Conservation (phyloP, 2,113 vertebrate species). For the Passer domesticus region DNA sequence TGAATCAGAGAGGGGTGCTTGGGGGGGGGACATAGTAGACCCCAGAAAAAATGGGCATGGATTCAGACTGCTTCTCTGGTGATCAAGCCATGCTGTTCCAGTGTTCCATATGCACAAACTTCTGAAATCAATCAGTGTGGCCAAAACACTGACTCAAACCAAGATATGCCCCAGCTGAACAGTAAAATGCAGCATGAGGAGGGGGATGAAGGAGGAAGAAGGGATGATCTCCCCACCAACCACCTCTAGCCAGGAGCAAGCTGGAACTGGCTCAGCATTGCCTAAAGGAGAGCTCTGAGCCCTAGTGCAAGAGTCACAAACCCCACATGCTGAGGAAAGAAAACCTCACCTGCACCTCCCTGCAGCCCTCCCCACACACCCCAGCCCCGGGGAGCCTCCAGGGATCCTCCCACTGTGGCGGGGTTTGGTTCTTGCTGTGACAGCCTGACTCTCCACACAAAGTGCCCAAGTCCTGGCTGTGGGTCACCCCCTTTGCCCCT, state of each 20-base stretch:
- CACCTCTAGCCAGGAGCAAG: not conserved
- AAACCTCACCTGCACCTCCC: not conserved
- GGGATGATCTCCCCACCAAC: not conserved
- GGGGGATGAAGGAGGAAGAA: not conserved
- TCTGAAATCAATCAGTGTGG: not conserved
- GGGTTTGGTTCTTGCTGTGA: not conserved
- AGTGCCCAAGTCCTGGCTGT: not conserved
- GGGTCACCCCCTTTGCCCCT: not conserved
- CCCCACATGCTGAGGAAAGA: accelerated
- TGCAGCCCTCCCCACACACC: not conserved
- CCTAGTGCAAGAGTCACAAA: not conserved
- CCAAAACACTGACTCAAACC: not conserved
- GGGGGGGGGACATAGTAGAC: not conserved
- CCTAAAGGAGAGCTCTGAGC: not conserved
- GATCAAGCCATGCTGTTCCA: not conserved
- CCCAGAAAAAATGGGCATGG: not conserved
- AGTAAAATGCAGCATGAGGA: not conserved
- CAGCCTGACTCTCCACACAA: not conserved
- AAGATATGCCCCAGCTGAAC: not conserved
- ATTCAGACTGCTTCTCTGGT: not conserved
- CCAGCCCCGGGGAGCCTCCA: not conserved
- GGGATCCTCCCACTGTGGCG: not conserved
- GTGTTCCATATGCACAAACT: not conserved
- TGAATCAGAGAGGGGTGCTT: not conserved
- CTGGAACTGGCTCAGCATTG: not conserved